Evolutionary conservation across 2,888 invertebrate species (phyloP), one percentile per base, ranked within the genome.

Genomic region (Apotomis capreana): DNA sequence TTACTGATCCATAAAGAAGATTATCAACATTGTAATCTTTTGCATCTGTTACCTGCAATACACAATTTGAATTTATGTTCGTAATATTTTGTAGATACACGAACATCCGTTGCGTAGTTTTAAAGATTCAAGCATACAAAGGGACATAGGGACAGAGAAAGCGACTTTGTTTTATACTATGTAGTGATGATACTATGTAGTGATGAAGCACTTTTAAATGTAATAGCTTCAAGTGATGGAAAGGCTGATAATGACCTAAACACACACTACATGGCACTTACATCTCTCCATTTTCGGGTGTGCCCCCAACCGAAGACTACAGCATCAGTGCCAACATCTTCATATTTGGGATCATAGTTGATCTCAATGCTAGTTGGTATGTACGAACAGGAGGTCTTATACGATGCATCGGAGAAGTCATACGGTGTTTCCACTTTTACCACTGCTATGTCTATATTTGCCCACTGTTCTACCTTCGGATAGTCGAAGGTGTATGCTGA

Each of bases 221-320:
- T 15, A 26, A 26, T 26, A 26, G 26, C 2, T 26, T 26, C 26
- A 2, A 26, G 26, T 2, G 26, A 26, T 26, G 26, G 2, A 26
- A 26, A 26, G 26, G 26, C 26, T 26, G 26, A 26, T 26, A 26
- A 26, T 26, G 1, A 26, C 2, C 40, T 4, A 0, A 6, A 5
- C 40, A 6, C 40, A 5, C 6, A 6, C 40, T 40, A 40, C 12
- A 10, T 36, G 12, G 58, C 8, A 26, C 58, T 67, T 59, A 67
- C 67, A 0, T 3, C 4, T 8, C 68, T 58, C 55, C 57, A 68
- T 40, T 12, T 37, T 3, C 40, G 5, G 0, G 0, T 12, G 36
- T 58, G 59, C 12, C 68, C 68, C 68, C 68, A 68, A 8, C 68
- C 68, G 3, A 68, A 59, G 13, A 59, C 59, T 13, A 68, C 5